Percentiles rank a stretch among this genome's conserved stretches.
Conservation (phyloP, 1,140 invertebrate species). For the Agrilus planipennis region DNA sequence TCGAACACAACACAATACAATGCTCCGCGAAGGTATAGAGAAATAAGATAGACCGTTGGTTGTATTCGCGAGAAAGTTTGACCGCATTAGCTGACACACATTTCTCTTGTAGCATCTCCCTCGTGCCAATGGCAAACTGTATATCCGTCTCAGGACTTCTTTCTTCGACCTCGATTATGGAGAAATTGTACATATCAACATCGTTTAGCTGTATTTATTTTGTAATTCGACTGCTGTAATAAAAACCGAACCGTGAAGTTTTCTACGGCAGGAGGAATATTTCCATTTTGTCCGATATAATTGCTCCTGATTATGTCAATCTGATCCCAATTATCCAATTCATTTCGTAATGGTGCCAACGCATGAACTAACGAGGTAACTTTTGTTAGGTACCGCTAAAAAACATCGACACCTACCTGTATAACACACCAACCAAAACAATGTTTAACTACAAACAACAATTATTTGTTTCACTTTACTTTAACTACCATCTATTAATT, state of each 20-base stretch:
- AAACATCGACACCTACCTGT: background rate
- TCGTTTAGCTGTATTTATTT: slow-evolving; percentile 19
- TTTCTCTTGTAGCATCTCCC: slow-evolving; percentile 23
- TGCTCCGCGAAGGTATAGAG: no score
- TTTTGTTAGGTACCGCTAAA: background rate
- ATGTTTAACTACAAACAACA: no score
- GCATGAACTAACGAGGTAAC: background rate
- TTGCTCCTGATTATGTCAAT: background rate
- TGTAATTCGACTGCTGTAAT: slow-evolving; percentile 19
- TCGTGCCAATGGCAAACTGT: slow-evolving; percentile 13
- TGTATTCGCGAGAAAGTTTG: slow-evolving; percentile 23
- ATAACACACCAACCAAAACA: no score
- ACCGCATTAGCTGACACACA: slow-evolving; percentile 25
- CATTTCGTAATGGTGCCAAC: no score
- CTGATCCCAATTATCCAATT: background rate
- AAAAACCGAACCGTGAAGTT: slow-evolving; percentile 10
- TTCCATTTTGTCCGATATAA: background rate
- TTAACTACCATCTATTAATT: no score
- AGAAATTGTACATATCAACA: slow-evolving; percentile 25
- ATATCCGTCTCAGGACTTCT: slow-evolving; percentile 17
- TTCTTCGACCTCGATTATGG: slow-evolving; percentile 24
- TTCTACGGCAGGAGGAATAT: background rate
- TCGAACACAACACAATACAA: no score
- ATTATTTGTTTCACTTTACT: no score
- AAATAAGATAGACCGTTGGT: no score